Conservation (phyloP, 2,113 vertebrate species). For the Anser brachyrhynchus region DNA sequence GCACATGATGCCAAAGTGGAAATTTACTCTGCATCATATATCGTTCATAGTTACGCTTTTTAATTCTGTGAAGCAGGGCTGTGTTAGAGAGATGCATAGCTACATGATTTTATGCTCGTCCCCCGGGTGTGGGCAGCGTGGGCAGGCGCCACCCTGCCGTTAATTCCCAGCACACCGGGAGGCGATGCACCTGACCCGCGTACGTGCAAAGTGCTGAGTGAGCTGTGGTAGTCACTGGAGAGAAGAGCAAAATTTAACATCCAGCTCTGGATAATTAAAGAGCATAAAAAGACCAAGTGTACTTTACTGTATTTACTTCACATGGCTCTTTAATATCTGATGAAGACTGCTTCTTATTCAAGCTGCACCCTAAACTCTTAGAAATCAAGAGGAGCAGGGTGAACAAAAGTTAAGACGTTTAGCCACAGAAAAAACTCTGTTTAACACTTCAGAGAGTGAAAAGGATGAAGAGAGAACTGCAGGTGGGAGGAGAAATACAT, state of each 20-base stretch:
- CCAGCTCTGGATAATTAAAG: neutral
- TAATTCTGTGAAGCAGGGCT: neutral
- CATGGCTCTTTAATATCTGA: accelerated
- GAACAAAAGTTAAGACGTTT: neutral
- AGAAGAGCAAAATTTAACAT: neutral
- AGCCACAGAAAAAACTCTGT: neutral
- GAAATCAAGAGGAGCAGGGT: neutral
- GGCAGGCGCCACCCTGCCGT: neutral
- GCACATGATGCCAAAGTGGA: accelerated
- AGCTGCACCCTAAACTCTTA: neutral
- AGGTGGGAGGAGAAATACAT: neutral
- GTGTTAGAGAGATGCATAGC: neutral
- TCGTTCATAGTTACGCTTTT: neutral
- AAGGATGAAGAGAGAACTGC: neutral
- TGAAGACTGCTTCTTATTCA: neutral
- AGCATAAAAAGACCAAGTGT: neutral
- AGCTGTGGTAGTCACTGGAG: too few relatives aligned
- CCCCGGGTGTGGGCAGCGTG: neutral
- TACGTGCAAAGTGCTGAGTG: too few relatives aligned
- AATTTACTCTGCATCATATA: accelerated
- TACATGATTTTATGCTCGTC: neutral
- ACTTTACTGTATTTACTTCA: neutral
- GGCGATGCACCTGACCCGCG: accelerated
- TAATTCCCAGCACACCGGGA: too few relatives aligned
- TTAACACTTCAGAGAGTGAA: neutral